Base-by-base conservation (phyloP, 2,113 vertebrate genomes). In the Malurus elegans region DNA sequence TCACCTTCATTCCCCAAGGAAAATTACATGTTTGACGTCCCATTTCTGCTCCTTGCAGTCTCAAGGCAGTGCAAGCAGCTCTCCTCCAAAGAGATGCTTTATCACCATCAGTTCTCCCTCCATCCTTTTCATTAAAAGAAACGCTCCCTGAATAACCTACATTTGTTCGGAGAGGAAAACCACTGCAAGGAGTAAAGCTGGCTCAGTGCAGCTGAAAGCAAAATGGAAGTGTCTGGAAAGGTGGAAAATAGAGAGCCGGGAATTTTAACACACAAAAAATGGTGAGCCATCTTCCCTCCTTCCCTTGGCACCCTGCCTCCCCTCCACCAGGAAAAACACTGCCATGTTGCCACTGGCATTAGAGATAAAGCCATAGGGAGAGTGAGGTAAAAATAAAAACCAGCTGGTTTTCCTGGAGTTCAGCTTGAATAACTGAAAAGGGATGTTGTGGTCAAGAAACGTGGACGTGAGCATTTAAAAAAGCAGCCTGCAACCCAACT, bases 41-140 rank as follows among this genome's bases (percentile, higher is more conserved):
- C 81, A 90, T 92, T 96, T 88, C 90, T 94, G 91, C 40, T 80
- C 82, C 75, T 64, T 71, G 75, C 72, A 88, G 86, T 74, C 72
- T 93, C 64, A 71, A 96, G 88, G 78, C 64, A 86, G 79, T 12
- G 1, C 44, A 86, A 91, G 73, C 64, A 73, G 81, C 92, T 92
- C 92, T 88, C 57, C 69, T 91, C 91, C 86, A 69, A 84, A 69
- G 78, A 92, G 94, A 89, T 92, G 84, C 93, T 95, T 95, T 95
- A 94, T 95, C 92, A 95, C 90, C 81, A 94, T 96, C 94, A 94
- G 58, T 86, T 96, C 94, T 94, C 75, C 87, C 90, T 89, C 81
- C 89, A 85, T 85, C 93, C 84, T 97, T 95, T 96, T 96, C 92
- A 95, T 95, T 94, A 96, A 79, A 95, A 82, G 91, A 89, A 97